Percentiles rank a stretch among this genome's conserved stretches.
phyloP scores from a whole-genome alignment of 1,140 invertebrate genomes.

The Mactra quadrangularis region DNA sequence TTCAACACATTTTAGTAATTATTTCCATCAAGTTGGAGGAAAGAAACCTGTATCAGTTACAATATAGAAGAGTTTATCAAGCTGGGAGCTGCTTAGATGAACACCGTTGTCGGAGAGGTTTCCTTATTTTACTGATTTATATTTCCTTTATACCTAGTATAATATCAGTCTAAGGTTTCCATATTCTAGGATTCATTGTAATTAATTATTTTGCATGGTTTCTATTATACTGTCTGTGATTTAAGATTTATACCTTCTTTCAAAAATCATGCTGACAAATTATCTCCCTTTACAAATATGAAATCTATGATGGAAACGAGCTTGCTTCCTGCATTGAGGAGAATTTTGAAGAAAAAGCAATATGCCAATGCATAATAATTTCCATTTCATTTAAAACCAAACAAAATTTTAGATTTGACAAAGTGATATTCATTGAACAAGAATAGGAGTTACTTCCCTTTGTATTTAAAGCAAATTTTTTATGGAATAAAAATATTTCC shows the following conservation, averaged over 20 bases:
- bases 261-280: neutral
- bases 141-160: slow-evolving; percentile 31
- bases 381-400: too few relatives aligned
- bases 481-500: too few relatives aligned
- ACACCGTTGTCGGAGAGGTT: neutral
- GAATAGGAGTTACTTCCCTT: slow-evolving; percentile 35
- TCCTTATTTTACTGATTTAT: slow-evolving; percentile 46
- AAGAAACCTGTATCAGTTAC: slow-evolving; percentile 33
- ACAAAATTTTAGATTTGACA: too few relatives aligned
- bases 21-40: slow-evolving; percentile 18
- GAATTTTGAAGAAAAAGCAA: too few relatives aligned
- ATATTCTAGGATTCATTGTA: slow-evolving; percentile 23
- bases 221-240: neutral
- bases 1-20: slow-evolving; percentile 45
- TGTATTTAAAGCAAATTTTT: too few relatives aligned
- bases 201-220: slow-evolving; percentile 59
- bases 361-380: too few relatives aligned
- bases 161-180: slow-evolving; percentile 32
- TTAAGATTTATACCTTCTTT: slow-evolving; percentile 22
- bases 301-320: too few relatives aligned
- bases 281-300: slow-evolving; percentile 3
- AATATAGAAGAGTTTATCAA: neutral
- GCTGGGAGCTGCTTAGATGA: neutral
- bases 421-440: too few relatives aligned
- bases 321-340: too few relatives aligned